Evolutionary conservation across 2,113 vertebrate genomes (phyloP), one percentile per base, ranked within the genome.

Genomic region (Vireo altiloquus): DNA sequence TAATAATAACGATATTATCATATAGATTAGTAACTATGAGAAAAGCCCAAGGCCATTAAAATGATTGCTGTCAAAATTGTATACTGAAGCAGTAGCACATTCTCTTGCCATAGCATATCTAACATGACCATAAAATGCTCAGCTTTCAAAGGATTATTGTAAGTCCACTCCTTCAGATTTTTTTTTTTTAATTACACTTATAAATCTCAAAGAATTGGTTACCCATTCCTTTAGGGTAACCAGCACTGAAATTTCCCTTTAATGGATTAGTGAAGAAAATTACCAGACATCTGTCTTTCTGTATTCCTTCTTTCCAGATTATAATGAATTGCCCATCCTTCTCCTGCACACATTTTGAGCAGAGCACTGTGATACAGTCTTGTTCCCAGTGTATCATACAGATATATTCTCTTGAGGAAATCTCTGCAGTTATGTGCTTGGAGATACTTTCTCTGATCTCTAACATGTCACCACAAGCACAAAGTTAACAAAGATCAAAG

Each of bases 101-200:
- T 94, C 80, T 95, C 53, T 47, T 96, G 75, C 68, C 9, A 39
- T 37, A 92, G 65, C 56, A 82, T 89, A 90, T 82, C 82, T 93
- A 82, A 90, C 71, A 90, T 56, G 92, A 87, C 66, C 81, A 93
- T 82, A 84, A 95, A 89, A 91, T 74, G 46, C 49, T 96, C 86
- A 63, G 54, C 66, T 95, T 98, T 97, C 78, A 94, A 93, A 97
- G 69, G 57, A 97, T 96, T 96, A 95, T 92, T 92, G 17, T 71
- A 92, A 95, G 30, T 80, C 39, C 27, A 82, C 17, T 13, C 5
- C 24, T 21, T 44, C 33, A 44, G 44, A 46, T 79, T 64, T 40
- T 25, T 59, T 25, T 50, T 12, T 89, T 81, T 71, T 66, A 31
- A 31, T 87, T 95, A 64, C 96, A 92, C 95, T 96, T 97, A 89